These are phyloP conservation scores for Aquatica leii DNA, from an alignment of 2,888 invertebrate genomes.

Conservation along the genomic window DNA sequence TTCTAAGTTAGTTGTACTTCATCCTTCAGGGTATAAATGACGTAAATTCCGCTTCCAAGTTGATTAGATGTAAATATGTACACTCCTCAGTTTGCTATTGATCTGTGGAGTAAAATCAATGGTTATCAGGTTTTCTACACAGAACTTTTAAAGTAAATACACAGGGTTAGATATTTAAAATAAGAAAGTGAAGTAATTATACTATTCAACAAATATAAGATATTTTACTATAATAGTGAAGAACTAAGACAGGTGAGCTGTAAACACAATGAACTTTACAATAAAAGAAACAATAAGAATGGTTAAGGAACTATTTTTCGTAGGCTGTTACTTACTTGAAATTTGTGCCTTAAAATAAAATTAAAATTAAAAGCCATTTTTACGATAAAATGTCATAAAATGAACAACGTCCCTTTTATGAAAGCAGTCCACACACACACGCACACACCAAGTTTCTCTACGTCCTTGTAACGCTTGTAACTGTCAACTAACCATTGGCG, in stretches of 20 bases:
- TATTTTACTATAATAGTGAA: too few species aligned
- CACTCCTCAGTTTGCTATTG: constrained; percentile 43
- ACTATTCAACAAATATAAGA: too few species aligned
- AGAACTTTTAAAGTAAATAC: not conserved
- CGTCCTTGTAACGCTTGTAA: constrained; percentile 1
- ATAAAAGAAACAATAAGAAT: too few species aligned
- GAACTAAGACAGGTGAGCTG: too few species aligned
- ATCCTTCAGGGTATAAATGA: not conserved
- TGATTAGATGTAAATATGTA: constrained; percentile 36
- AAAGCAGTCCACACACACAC: constrained; percentile 1
- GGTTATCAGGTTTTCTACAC: constrained; percentile 32
- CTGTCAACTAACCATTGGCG: constrained; percentile 22
- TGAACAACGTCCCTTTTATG: constrained; percentile 7
- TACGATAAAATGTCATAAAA: constrained; percentile 14
- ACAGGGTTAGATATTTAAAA: not conserved
- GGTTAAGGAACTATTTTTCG: too few species aligned
- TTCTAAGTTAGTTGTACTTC: constrained; percentile 5
- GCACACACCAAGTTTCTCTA: not conserved
- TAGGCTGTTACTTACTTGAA: not conserved
- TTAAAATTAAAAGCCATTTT: constrained; percentile 16
- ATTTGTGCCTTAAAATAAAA: not conserved
- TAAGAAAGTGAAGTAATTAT: too few species aligned
- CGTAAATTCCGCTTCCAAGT: not conserved
- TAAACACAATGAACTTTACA: too few species aligned
- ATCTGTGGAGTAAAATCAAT: constrained; percentile 44